Conservation (phyloP, 2,797 vertebrate genomes). For the Sparus aurata region DNA sequence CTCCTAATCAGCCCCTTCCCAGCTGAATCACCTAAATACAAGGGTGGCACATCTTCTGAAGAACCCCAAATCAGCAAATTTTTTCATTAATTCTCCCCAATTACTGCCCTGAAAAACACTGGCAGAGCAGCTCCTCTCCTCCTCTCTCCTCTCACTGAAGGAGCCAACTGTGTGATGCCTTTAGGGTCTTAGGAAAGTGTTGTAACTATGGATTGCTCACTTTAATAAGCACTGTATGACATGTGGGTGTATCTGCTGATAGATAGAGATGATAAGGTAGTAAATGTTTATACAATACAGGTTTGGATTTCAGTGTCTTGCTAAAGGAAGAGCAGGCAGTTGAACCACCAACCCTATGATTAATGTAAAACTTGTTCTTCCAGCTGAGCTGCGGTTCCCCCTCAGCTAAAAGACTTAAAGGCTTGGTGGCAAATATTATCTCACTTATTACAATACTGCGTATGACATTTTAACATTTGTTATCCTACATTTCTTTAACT, state of each 20-base stretch:
- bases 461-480: too few species aligned
- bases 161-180: constrained; percentile 37
- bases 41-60: background rate
- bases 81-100: background rate
- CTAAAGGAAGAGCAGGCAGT: too few species aligned
- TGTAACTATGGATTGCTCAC: background rate
- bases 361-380: too few species aligned
- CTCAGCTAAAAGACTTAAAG: too few species aligned
- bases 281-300: background rate
- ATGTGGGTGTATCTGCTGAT: background rate
- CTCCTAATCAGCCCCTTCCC: constrained; percentile 19
- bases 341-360: too few species aligned
- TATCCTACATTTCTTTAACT: too few species aligned
- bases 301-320: too few species aligned
- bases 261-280: background rate
- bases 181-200: constrained; percentile 19
- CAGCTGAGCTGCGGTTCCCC: too few species aligned
- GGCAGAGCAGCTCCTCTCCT: background rate
- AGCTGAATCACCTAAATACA: constrained; percentile 22
- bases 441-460: too few species aligned
- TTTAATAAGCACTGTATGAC: background rate
- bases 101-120: background rate
- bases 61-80: constrained; percentile 10
- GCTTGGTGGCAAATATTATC: too few species aligned
- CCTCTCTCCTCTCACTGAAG: background rate